phyloP scores from a whole-genome alignment of 1,140 invertebrate species.

The Zaprionus kolodkinae region DNA sequence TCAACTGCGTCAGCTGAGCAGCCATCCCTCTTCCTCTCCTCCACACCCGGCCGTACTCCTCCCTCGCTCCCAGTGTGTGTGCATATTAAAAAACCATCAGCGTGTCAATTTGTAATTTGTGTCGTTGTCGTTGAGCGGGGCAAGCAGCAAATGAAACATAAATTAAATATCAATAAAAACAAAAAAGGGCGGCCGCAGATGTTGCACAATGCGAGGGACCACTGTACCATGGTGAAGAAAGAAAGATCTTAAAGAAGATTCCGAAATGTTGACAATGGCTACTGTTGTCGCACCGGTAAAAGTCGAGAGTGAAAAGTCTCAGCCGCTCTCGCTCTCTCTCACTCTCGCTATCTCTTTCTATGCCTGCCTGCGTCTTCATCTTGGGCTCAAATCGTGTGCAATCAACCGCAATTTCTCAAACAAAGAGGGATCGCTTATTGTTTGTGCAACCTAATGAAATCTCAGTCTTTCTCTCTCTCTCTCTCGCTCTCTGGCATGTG shows the following conservation, averaged over 20 bases:
- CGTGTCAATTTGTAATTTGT: slow-evolving; percentile 82
- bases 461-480: slow-evolving; percentile 10
- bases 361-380: slow-evolving; percentile 1
- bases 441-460: slow-evolving; percentile 80
- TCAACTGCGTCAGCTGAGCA: slow-evolving; percentile 58
- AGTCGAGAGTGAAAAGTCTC: slow-evolving; percentile 57
- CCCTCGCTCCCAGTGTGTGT: slow-evolving; percentile 36
- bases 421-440: slow-evolving; percentile 70
- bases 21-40: background rate
- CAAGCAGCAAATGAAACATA: slow-evolving; percentile 65
- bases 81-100: slow-evolving; percentile 82
- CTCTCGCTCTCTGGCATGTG: background rate
- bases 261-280: slow-evolving; percentile 46
- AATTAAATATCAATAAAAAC: slow-evolving; percentile 81
- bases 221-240: background rate
- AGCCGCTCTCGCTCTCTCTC: background rate
- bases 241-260: slow-evolving; percentile 35
- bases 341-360: background rate
- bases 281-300: slow-evolving; percentile 53
- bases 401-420: slow-evolving; percentile 79
- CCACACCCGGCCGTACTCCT: background rate
- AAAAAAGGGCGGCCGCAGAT: slow-evolving; percentile 36
- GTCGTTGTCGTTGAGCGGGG: slow-evolving; percentile 56
- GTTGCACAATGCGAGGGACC: slow-evolving; percentile 18
- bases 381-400: slow-evolving; percentile 76